Conservation (phyloP, 2,797 vertebrate genomes). For the Remorina albescens region DNA sequence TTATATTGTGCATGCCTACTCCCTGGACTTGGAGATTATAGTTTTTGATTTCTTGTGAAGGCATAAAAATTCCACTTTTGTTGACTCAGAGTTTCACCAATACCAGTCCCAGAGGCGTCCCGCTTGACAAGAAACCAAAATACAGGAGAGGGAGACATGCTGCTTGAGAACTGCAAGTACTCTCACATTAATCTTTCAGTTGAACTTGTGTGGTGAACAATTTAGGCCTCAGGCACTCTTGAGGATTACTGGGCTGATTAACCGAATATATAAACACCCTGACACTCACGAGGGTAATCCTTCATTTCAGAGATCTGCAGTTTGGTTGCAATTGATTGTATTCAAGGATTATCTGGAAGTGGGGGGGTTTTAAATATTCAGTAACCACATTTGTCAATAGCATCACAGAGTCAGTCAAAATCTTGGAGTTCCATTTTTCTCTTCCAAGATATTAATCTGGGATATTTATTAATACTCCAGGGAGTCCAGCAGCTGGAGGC, state of each 20-base stretch:
- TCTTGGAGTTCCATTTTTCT: not conserved
- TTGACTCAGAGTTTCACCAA: constrained; percentile 15
- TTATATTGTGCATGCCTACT: not conserved
- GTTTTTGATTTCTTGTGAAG: not conserved
- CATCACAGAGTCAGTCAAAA: not conserved
- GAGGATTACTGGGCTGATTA: constrained; percentile 42
- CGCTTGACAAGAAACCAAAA: constrained; percentile 39
- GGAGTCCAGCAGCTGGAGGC: not conserved
- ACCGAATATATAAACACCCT: constrained; percentile 12
- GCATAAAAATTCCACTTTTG: constrained; percentile 6
- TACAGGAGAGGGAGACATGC: constrained; percentile 14
- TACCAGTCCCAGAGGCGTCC: constrained; percentile 14
- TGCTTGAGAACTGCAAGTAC: constrained; percentile 10
- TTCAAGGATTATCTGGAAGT: constrained; percentile 6
- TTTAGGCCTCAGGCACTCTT: not conserved
- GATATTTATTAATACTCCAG: constrained; percentile 9
- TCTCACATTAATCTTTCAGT: constrained; percentile 32
- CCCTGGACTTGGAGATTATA: not conserved
- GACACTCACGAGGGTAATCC: constrained; percentile 1
- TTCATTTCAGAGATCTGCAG: not conserved
- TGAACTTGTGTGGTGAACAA: not conserved
- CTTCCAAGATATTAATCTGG: not conserved
- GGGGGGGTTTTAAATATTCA: constrained; percentile 20
- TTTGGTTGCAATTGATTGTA: not conserved
- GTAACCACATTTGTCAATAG: constrained; percentile 4